Percentiles rank a stretch among this genome's conserved stretches.
Evolutionary conservation across 2,113 vertebrate genomes (phyloP).

Genomic region (Nibea coibor): DNA sequence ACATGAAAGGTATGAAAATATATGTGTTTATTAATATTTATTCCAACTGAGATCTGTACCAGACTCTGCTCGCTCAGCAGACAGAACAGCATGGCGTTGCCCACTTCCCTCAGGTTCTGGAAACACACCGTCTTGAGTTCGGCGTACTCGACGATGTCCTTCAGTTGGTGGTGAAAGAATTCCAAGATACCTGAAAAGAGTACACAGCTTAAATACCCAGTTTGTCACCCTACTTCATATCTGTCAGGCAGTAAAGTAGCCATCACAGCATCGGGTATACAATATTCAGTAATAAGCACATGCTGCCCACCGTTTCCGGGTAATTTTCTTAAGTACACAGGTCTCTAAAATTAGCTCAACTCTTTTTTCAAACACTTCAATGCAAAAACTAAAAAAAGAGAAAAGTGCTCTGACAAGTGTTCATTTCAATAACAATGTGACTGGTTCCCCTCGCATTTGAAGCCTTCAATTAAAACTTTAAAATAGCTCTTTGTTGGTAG

Average conservation of each 20-base stretch:
- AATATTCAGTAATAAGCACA: neutral
- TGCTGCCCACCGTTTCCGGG: neutral
- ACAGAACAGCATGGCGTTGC: constrained; percentile 98
- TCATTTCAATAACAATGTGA: neutral
- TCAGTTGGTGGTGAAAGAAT: constrained; percentile 99
- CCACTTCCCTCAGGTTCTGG: constrained; percentile 98
- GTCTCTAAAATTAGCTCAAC: neutral
- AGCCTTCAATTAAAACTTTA: neutral
- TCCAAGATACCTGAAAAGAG: constrained; percentile 92
- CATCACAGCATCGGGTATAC: neutral
- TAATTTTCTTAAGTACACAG: neutral
- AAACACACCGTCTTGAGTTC: constrained; percentile 99
- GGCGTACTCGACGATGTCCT: constrained; percentile 98
- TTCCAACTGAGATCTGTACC: constrained; percentile 70
- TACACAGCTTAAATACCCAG: neutral
- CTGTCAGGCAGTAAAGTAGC: no score
- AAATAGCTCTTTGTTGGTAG: neutral
- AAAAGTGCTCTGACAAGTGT: neutral
- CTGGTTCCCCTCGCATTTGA: neutral
- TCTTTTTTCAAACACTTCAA: neutral
- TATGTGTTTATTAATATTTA: neutral
- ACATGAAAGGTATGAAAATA: neutral
- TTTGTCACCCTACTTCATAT: neutral
- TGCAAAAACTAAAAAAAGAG: neutral
- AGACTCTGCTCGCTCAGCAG: constrained; percentile 98